phyloP scores from a whole-genome alignment of 2,113 vertebrate genomes.

The Rattus rattus region DNA sequence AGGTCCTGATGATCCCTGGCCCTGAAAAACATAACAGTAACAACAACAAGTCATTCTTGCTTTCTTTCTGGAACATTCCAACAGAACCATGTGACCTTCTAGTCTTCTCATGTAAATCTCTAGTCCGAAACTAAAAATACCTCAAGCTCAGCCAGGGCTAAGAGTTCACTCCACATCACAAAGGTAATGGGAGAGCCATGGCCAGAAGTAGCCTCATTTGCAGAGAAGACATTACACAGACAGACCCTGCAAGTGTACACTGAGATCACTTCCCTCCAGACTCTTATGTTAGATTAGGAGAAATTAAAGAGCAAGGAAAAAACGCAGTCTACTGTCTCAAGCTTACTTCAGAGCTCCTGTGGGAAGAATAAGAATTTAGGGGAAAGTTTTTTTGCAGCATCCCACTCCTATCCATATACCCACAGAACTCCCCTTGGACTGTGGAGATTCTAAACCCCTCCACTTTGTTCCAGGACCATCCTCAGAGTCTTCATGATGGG shows the following conservation, averaged over 20 bases:
- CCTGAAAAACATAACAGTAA: not conserved
- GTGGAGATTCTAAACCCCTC: conserved; percentile 73
- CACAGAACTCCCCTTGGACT: conserved; percentile 76
- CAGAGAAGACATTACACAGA: not conserved
- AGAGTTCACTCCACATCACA: not conserved
- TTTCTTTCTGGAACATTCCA: not conserved
- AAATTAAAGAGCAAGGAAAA: conserved; percentile 41
- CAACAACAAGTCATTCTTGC: not conserved
- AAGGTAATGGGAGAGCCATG: not conserved
- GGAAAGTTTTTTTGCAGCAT: conserved; percentile 70
- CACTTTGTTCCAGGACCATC: conserved; percentile 57
- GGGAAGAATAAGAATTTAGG: conserved; percentile 76
- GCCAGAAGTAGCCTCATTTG: not conserved
- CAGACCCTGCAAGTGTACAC: not conserved
- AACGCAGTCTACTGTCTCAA: conserved; percentile 73
- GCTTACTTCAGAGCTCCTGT: conserved; percentile 81
- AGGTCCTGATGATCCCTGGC: too few species aligned
- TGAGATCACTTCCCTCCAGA: not conserved
- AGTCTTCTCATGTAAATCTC: not conserved
- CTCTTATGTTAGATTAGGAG: not conserved
- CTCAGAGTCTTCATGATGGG: conserved; percentile 48
- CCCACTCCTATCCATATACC: not conserved
- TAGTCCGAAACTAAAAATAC: accelerated
- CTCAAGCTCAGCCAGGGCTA: not conserved
- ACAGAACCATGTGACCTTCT: not conserved